These are phyloP conservation scores for Diglossa cyanea DNA, from an alignment of 2,797 vertebrate species.

Conservation along the genomic window DNA sequence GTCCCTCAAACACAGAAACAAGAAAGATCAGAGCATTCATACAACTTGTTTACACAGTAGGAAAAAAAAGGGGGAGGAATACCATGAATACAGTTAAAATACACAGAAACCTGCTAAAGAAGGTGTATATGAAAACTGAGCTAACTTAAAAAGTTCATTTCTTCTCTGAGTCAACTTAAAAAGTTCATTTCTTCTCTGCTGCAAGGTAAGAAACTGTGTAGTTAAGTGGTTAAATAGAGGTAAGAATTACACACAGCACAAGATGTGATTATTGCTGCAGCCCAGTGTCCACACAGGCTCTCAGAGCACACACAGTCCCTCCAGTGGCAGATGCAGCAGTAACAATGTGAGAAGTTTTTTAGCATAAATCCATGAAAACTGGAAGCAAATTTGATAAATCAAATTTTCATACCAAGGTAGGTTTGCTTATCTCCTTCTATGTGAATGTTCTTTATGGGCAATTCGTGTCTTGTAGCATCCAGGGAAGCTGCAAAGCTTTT, in stretches of 20 bases:
- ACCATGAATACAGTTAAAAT: background rate
- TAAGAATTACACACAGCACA: background rate
- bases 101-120: background rate
- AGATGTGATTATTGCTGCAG: background rate
- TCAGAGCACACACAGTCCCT: background rate
- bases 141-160: background rate
- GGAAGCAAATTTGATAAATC: background rate
- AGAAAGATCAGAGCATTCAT: background rate
- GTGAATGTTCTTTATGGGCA: conserved; percentile 83
- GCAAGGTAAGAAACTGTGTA: background rate
- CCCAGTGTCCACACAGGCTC: background rate
- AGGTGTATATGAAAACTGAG: background rate
- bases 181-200: background rate
- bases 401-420: conserved; percentile 80
- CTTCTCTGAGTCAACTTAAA: background rate
- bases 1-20: background rate
- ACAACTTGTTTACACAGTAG: background rate
- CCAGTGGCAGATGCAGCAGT: background rate
- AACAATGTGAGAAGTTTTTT: background rate
- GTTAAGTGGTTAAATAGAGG: background rate
- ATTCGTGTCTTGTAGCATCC: conserved; percentile 83
- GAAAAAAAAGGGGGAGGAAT: background rate
- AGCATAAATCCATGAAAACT: background rate
- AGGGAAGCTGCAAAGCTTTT: conserved; percentile 81
- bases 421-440: conserved; percentile 71